Conservation (phyloP, 2,113 vertebrate species). For the Sylvia atricapilla region DNA sequence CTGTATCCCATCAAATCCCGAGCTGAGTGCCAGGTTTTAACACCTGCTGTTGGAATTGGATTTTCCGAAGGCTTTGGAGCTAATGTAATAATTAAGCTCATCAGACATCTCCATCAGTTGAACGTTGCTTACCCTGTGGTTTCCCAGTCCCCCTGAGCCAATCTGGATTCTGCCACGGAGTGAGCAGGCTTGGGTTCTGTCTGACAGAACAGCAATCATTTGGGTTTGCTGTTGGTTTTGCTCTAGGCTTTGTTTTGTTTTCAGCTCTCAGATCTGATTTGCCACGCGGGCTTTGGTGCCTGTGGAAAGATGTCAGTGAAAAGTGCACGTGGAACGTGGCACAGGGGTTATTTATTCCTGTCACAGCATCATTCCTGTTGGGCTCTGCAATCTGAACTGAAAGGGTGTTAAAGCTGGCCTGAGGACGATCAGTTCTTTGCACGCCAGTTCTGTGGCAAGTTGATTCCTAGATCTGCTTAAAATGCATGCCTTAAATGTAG, state of each 20-base stretch:
- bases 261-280: background rate
- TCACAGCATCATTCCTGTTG: background rate
- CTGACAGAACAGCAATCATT: background rate
- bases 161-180: background rate
- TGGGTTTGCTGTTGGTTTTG: background rate
- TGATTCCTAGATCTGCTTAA: background rate
- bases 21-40: background rate
- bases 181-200: background rate
- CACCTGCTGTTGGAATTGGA: background rate
- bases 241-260: background rate
- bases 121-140: background rate
- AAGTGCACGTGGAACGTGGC: background rate
- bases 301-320: background rate
- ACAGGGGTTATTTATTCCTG: background rate
- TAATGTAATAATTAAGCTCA: background rate
- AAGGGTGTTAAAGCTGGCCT: background rate
- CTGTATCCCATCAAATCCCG: background rate
- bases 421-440: background rate
- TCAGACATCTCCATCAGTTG: background rate
- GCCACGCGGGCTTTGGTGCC: background rate
- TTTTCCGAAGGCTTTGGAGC: background rate
- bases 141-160: background rate
- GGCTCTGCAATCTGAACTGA: background rate
- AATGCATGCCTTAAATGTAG: background rate
- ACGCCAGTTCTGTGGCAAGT: background rate